Conservation (phyloP, 2,888 invertebrate species). For the Hipparchia semele region DNA sequence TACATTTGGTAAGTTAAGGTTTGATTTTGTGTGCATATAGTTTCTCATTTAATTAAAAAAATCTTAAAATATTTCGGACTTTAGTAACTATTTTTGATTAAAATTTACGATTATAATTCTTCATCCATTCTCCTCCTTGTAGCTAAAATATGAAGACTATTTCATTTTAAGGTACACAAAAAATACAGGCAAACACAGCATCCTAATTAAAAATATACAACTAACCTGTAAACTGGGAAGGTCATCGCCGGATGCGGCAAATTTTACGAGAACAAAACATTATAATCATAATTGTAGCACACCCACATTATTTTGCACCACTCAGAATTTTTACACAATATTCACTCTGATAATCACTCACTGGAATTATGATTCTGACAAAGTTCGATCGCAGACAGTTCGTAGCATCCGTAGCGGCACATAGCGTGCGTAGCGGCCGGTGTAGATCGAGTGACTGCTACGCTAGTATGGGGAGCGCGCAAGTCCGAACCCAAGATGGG, state of each 20-base stretch:
- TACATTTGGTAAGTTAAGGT: too few relatives aligned
- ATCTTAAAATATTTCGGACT: too few relatives aligned
- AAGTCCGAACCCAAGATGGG: conserved; percentile 57
- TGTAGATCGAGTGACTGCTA: conserved; percentile 68
- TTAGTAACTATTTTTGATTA: not conserved
- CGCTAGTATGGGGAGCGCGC: conserved; percentile 61
- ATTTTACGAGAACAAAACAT: conserved; percentile 57
- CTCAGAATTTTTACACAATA: conserved; percentile 47
- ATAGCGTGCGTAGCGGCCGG: conserved; percentile 62
- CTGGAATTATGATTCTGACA: conserved; percentile 40
- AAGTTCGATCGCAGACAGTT: conserved; percentile 53
- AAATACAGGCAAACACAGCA: conserved; percentile 44
- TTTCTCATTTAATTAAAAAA: too few relatives aligned
- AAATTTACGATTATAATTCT: not conserved
- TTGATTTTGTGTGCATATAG: too few relatives aligned
- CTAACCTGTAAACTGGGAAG: conserved; percentile 74
- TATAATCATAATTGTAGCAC: conserved; percentile 47
- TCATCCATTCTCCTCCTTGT: not conserved
- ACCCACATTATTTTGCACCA: conserved; percentile 50
- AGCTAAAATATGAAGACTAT: conserved; percentile 20
- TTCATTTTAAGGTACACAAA: conserved; percentile 6
- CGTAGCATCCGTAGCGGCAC: conserved; percentile 48
- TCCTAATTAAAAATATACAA: conserved; percentile 70
- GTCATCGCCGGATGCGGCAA: conserved; percentile 69
- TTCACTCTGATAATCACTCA: conserved; percentile 36